Base-by-base conservation (phyloP, 2,888 invertebrate species). In the Nemotelus pantherinus region DNA sequence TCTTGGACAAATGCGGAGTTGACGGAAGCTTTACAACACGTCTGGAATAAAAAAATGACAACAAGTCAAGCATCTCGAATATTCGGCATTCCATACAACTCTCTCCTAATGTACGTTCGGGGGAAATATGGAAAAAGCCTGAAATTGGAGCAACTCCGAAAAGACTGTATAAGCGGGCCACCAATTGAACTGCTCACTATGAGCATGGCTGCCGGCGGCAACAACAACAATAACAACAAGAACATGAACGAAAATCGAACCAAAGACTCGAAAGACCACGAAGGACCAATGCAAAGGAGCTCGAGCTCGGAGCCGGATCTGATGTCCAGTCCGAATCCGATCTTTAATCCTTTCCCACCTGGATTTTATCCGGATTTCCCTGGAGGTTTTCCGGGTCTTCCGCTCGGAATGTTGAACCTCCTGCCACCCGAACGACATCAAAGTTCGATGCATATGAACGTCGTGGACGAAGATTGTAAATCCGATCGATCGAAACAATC, bases 31-130 rank as follows among this genome's bases (percentile, higher is more conserved):
- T 90, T 96, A 75, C 95, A 95, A 84, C 95, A 95, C 87, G 96
- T 96, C n/a, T 96, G 96, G 96, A 95, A 95, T 88, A 95, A 96
- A 85, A 95, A 95, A 86, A 96, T 96, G 95, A 96, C 96, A 80
- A 96, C 96, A 64, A 95, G 95, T 84, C 95, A 96, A 87, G 96
- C 96, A 7, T 95, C 95, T 44, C 88, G 96, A 80, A 94, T 95
- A 85, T 96, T 95, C 87, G 95, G 96, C 63, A 96, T 96, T 81
- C 96, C 96, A n/a, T 96, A 96, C 90, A 96, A 96, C 88, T 95
- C 95, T 65, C 89, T 96, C 70, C 88, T 96, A 77, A 96, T 96
- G 96, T 96, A 96, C 88, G 96, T 96, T 47, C 90, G 96, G 67
- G 96, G 96, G 75, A 96, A 96, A 86, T 96, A 96, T 86, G 96